A percentile compares a stretch with the other conserved stretches of the same genome.
Evolutionary conservation across 2,888 invertebrate genomes (phyloP).

Genomic region (Agonopterix arenella): DNA sequence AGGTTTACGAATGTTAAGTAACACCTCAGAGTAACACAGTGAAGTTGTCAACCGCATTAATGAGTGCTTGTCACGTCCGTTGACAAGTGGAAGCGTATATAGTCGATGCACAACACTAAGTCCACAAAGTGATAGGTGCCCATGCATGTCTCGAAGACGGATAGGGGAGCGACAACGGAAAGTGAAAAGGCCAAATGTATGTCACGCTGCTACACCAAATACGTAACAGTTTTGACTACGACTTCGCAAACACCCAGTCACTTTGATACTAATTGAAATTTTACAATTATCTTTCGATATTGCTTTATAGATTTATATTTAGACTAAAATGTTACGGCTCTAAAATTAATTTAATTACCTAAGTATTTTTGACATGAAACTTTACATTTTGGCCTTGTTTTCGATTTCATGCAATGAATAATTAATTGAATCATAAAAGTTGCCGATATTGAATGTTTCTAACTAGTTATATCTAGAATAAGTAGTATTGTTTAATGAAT

Average conservation of each 20-base stretch:
- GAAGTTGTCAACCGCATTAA: too few relatives aligned
- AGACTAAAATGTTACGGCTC: slow-evolving; percentile 3
- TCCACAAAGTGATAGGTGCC: background rate
- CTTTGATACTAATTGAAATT: background rate
- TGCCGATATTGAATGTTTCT: too few relatives aligned
- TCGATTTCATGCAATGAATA: too few relatives aligned
- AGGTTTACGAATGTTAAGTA: background rate
- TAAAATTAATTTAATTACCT: background rate
- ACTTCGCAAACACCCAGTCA: background rate
- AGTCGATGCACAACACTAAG: too few relatives aligned
- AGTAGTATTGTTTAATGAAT: background rate
- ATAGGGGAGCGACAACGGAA: slow-evolving; percentile 6
- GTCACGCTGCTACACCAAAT: slow-evolving; percentile 2
- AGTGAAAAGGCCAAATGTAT: slow-evolving; percentile 8
- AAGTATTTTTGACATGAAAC: too few relatives aligned
- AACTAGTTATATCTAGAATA: too few relatives aligned
- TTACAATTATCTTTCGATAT: background rate
- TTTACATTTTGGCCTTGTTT: too few relatives aligned
- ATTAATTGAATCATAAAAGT: too few relatives aligned
- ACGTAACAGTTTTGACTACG: slow-evolving; percentile 1
- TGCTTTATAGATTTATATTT: background rate
- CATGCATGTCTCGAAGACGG: background rate
- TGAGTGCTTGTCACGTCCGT: too few relatives aligned
- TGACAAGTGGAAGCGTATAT: too few relatives aligned
- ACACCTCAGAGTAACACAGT: background rate